phyloP scores from a whole-genome alignment of 1,140 invertebrate species.

The Notospermus geniculatus region DNA sequence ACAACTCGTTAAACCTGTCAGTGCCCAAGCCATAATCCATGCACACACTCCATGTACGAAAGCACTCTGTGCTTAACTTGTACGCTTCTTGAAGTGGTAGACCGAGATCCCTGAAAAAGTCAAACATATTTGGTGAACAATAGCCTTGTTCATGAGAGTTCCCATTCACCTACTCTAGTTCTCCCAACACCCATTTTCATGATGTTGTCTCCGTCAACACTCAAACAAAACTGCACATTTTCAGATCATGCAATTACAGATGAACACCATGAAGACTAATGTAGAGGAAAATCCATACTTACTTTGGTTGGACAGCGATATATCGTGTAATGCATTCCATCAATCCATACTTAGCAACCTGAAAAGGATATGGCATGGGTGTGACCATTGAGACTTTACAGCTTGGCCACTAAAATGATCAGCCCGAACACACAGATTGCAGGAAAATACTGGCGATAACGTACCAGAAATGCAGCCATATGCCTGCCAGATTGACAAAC shows the following conservation, averaged over 20 bases:
- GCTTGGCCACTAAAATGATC: no score
- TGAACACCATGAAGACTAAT: no score
- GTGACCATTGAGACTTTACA: no score
- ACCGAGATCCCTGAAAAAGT: conserved; percentile 40
- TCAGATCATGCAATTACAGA: no score
- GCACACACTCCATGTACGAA: conserved; percentile 55
- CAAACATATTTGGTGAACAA: conserved; percentile 13
- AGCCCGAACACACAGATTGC: background rate
- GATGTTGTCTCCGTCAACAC: no score
- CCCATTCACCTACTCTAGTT: no score
- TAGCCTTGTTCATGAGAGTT: no score
- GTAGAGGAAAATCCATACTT: background rate
- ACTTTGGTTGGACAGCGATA: conserved; percentile 24
- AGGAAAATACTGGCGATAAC: conserved; percentile 26
- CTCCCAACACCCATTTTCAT: no score
- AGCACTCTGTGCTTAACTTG: conserved; percentile 49
- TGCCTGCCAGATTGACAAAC: conserved; percentile 49
- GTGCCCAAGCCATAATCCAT: conserved; percentile 54
- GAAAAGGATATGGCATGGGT: no score
- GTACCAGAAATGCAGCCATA: conserved; percentile 47
- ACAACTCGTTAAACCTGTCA: conserved; percentile 39
- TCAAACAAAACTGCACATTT: no score
- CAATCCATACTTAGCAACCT: conserved; percentile 33
- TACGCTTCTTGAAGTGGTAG: conserved; percentile 44
- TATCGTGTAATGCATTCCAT: conserved; percentile 27